Percentiles rank a stretch among this genome's conserved stretches.
These are phyloP conservation scores for Gadus macrocephalus DNA, from an alignment of 2,113 vertebrate species.

Conservation along the genomic window DNA sequence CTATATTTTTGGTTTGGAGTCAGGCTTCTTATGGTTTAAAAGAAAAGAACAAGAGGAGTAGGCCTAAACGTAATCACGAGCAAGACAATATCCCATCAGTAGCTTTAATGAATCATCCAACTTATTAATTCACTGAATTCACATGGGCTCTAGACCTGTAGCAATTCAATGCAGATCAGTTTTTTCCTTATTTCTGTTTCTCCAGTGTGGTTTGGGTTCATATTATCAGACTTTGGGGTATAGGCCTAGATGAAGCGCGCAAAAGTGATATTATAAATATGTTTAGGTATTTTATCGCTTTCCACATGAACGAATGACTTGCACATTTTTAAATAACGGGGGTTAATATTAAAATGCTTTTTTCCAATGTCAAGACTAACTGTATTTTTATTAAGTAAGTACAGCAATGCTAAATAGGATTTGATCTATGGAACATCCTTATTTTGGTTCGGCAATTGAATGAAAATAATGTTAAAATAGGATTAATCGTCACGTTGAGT, in stretches of 20 bases:
- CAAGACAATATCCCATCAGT: slow-evolving; percentile 81
- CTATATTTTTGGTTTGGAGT: slow-evolving; percentile 78
- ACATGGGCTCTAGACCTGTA: slow-evolving; percentile 83
- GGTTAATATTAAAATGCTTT: slow-evolving; percentile 93
- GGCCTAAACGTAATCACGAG: slow-evolving; percentile 43
- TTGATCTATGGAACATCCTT: not conserved
- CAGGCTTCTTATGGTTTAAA: slow-evolving; percentile 81
- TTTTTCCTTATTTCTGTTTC: slow-evolving; percentile 61
- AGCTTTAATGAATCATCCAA: slow-evolving; percentile 85
- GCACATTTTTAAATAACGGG: slow-evolving; percentile 91
- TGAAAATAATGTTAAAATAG: too few relatives aligned
- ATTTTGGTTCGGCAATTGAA: not conserved
- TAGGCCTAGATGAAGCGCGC: slow-evolving; percentile 78
- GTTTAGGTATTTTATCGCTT: slow-evolving; percentile 93
- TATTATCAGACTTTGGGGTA: slow-evolving; percentile 83
- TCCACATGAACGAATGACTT: slow-evolving; percentile 89
- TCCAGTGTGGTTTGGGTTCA: slow-evolving; percentile 51
- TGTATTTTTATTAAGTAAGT: slow-evolving; percentile 37
- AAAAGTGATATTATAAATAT: slow-evolving; percentile 92
- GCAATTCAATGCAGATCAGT: slow-evolving; percentile 52
- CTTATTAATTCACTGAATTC: slow-evolving; percentile 59
- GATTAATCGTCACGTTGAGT: too few relatives aligned
- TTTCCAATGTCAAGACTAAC: slow-evolving; percentile 65
- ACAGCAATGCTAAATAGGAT: slow-evolving; percentile 2
- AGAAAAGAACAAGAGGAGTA: slow-evolving; percentile 77